phyloP scores from a whole-genome alignment of 2,113 vertebrate species.

The Mastomys coucha region DNA sequence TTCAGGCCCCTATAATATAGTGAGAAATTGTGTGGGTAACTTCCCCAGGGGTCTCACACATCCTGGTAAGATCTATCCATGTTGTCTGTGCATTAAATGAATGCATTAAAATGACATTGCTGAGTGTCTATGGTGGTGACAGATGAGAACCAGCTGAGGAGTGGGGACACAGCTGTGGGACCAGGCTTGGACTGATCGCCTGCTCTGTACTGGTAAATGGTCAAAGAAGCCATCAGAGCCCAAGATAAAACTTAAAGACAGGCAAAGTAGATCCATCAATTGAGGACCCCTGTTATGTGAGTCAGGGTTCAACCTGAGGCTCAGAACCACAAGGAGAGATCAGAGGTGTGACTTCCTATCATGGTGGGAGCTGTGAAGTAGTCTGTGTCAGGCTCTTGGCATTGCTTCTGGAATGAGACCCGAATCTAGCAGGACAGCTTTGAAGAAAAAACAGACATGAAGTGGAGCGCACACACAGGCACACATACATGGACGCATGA shows the following conservation, averaged over 20 bases:
- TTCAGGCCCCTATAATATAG: background rate
- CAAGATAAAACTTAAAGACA: background rate
- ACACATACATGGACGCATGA: background rate
- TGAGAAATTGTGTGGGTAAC: background rate
- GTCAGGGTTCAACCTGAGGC: background rate
- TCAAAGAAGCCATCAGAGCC: background rate
- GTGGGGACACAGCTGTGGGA: background rate
- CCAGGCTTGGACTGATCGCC: background rate
- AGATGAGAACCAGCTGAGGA: background rate
- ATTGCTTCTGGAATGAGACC: background rate
- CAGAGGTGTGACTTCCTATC: background rate
- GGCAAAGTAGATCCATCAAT: background rate
- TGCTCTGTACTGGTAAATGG: background rate
- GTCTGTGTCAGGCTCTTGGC: background rate
- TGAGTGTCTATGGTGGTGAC: background rate
- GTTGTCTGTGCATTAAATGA: background rate
- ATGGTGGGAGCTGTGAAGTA: background rate
- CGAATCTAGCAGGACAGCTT: background rate
- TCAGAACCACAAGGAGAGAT: background rate
- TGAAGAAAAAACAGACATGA: background rate
- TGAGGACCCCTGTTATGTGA: background rate
- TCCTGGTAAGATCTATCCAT: accelerated
- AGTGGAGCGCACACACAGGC: background rate
- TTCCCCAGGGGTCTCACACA: background rate
- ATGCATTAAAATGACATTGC: background rate